phyloP scores from a whole-genome alignment of 1,140 invertebrate genomes.

The Daktulosphaira vitifoliae region DNA sequence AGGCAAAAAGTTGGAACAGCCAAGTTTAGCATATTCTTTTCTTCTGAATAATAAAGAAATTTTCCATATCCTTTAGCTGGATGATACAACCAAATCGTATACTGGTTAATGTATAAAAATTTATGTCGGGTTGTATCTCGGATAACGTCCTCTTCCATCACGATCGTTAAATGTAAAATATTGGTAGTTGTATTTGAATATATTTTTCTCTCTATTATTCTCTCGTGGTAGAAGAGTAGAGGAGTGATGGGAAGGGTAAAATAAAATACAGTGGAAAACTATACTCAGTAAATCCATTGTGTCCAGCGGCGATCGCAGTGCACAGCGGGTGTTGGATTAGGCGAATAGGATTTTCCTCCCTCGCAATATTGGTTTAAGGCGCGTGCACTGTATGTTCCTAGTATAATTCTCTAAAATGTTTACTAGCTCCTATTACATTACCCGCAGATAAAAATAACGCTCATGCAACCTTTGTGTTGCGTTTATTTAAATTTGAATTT shows the following conservation, averaged over 20 bases:
- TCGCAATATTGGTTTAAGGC: neutral
- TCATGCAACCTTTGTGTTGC: no score
- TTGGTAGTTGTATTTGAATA: constrained; percentile 16
- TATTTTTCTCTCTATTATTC: neutral
- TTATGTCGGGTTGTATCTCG: neutral
- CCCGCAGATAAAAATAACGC: neutral
- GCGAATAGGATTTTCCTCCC: neutral
- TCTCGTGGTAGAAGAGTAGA: no score
- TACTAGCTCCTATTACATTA: constrained; percentile 10
- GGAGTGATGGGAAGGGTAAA: neutral
- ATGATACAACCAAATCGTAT: no score
- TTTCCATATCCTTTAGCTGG: no score
- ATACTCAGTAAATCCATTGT: neutral
- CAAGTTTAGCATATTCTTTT: no score
- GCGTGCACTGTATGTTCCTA: no score
- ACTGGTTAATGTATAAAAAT: neutral
- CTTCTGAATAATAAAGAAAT: no score
- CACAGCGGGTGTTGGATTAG: neutral
- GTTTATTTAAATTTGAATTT: no score
- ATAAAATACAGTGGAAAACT: constrained; percentile 10
- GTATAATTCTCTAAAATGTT: neutral
- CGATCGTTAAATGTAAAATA: neutral
- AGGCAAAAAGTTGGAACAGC: no score
- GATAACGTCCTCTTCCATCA: neutral
- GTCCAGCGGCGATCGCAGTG: neutral